Conservation (phyloP, 2,797 vertebrate species). For the Acanthornis magna region DNA sequence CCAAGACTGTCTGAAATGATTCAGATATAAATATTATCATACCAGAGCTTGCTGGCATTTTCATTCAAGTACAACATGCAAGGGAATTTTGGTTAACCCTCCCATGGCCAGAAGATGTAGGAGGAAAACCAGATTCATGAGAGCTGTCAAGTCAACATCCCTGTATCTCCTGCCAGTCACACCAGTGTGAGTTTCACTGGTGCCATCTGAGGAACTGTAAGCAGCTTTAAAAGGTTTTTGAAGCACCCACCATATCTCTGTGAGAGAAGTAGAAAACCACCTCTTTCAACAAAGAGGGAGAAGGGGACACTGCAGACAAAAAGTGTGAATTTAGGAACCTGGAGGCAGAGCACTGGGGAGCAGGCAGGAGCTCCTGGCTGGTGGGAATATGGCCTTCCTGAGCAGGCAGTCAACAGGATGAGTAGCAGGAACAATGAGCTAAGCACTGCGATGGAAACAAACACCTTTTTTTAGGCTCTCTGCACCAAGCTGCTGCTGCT, state of each 20-base stretch:
- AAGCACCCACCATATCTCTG: neutral
- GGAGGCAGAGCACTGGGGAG: neutral
- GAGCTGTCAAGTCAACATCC: neutral
- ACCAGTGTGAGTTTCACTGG: neutral
- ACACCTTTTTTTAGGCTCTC: constrained; percentile 44
- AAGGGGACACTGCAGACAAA: neutral
- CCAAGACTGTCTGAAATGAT: neutral
- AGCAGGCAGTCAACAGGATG: constrained; percentile 47
- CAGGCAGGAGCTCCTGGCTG: constrained; percentile 20
- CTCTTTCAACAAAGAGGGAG: neutral
- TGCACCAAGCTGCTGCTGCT: neutral
- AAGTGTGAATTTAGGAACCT: neutral
- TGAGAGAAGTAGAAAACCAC: neutral
- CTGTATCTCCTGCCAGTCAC: neutral
- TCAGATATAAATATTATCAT: neutral
- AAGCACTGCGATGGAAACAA: constrained; percentile 20
- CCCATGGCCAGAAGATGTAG: neutral
- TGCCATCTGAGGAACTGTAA: neutral
- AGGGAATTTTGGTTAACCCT: neutral
- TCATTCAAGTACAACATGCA: neutral
- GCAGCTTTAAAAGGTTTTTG: neutral
- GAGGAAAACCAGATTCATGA: neutral
- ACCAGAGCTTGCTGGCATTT: neutral
- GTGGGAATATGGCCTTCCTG: constrained; percentile 5
- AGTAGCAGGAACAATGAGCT: constrained; percentile 55